Percentiles rank a stretch among this genome's conserved stretches.
These are phyloP conservation scores for Botrylloides violaceus DNA, from an alignment of 23 tunicate genomes.

Conservation along the genomic window DNA sequence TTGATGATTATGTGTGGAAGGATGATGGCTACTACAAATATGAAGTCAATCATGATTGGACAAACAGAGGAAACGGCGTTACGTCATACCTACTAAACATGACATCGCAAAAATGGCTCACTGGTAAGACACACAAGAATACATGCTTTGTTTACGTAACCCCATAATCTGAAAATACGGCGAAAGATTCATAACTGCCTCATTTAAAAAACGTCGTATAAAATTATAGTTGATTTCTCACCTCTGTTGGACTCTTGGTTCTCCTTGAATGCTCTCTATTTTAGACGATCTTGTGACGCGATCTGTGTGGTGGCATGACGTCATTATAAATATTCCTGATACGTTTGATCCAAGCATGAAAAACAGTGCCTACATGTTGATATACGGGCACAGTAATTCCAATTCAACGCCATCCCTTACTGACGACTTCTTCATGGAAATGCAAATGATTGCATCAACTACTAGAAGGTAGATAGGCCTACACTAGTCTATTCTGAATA, in stretches of 20 bases:
- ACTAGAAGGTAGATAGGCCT: slow-evolving; percentile 25
- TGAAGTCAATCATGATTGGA: slow-evolving; percentile 52
- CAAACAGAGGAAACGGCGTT: slow-evolving; percentile 54
- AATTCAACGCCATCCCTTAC: background rate
- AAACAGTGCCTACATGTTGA: slow-evolving; percentile 31
- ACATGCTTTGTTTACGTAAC: too few species aligned
- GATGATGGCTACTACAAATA: slow-evolving; percentile 78
- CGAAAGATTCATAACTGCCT: too few species aligned
- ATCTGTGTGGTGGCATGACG: slow-evolving; percentile 38
- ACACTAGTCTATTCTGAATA: too few species aligned
- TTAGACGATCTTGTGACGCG: slow-evolving; percentile 31
- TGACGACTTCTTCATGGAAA: slow-evolving; percentile 18
- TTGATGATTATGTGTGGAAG: slow-evolving; percentile 90
- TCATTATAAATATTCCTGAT: slow-evolving; percentile 23
- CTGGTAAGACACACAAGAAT: slow-evolving; percentile 57
- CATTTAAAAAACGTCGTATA: too few species aligned
- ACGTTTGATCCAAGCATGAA: slow-evolving; percentile 14
- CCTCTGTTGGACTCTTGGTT: too few species aligned
- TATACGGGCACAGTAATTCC: slow-evolving; percentile 28
- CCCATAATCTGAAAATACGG: too few species aligned
- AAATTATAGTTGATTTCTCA: too few species aligned
- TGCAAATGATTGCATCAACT: slow-evolving; percentile 5
- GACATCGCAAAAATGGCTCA: slow-evolving; percentile 94
- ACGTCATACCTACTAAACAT: slow-evolving; percentile 79
- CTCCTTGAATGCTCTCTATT: too few species aligned